These are phyloP conservation scores for Hyperopisus bebe DNA, from an alignment of 2,113 vertebrate species.

Conservation along the genomic window DNA sequence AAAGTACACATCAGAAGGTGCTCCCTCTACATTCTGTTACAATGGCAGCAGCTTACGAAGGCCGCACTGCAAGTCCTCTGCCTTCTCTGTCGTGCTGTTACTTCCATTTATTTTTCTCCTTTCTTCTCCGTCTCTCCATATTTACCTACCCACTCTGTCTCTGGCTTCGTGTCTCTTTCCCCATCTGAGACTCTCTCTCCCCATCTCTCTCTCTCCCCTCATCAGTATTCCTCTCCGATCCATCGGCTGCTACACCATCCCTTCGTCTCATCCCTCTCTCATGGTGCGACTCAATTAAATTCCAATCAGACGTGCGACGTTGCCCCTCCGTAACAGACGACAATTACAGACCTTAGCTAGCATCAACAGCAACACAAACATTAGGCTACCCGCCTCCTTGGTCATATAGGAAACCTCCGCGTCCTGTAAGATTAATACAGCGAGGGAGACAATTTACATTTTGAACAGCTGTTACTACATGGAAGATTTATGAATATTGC, in stretches of 20 bases:
- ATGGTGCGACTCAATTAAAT: slow-evolving; percentile 12
- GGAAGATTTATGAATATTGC: slow-evolving; percentile 19
- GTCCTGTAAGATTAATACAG: not conserved
- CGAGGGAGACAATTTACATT: slow-evolving; percentile 7
- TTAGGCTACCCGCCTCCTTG: not conserved
- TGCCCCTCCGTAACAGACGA: not conserved
- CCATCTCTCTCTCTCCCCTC: not conserved
- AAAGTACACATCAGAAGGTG: not conserved
- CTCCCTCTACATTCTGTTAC: too few species aligned
- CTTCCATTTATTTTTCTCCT: not conserved
- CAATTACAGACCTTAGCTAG: slow-evolving; percentile 10
- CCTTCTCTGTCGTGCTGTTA: not conserved
- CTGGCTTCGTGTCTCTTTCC: not conserved
- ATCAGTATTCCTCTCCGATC: slow-evolving; percentile 17
- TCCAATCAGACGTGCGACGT: slow-evolving; percentile 9
- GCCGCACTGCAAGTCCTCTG: not conserved
- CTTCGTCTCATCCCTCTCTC: not conserved
- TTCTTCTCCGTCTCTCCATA: not conserved
- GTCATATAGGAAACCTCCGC: not conserved
- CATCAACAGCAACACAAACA: not conserved
- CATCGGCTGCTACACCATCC: not conserved
- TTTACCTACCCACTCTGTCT: not conserved
- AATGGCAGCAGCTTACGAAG: not conserved
- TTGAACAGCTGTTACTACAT: slow-evolving; percentile 9
- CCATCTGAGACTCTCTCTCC: slow-evolving; percentile 3